Percentiles rank a stretch among this genome's conserved stretches.
Evolutionary conservation across 2,113 vertebrate genomes (phyloP).

Genomic region (Sardina pilchardus): DNA sequence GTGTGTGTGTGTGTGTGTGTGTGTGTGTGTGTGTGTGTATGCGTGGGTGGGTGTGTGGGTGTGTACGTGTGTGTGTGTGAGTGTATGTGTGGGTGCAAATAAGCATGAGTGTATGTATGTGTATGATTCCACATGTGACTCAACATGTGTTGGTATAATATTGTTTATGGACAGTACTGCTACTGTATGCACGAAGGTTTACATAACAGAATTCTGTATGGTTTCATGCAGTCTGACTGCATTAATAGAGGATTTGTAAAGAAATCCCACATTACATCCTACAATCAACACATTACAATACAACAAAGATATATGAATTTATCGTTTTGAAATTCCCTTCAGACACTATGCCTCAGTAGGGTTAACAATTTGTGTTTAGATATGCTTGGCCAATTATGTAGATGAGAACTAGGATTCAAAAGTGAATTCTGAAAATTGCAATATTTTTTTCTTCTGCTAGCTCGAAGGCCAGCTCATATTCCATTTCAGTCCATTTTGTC

Average conservation of each 20-base stretch:
- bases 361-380: not conserved
- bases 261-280: not conserved
- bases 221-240: not conserved
- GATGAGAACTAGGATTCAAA: not conserved
- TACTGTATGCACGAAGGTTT: not conserved
- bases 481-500: not conserved
- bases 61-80: not conserved
- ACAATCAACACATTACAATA: too few relatives aligned
- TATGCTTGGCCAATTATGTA: not conserved
- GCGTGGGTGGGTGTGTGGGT: not conserved
- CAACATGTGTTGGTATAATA: not conserved
- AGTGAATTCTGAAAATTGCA: not conserved
- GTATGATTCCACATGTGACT: not conserved
- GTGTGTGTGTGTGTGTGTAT: not conserved
- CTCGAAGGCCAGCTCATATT: not conserved
- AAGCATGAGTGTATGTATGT: not conserved
- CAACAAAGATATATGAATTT: not conserved
- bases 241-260: not conserved
- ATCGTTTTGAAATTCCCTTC: not conserved
- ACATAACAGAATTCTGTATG: not conserved
- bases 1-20: not conserved
- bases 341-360: too few relatives aligned
- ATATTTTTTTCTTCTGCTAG: not conserved
- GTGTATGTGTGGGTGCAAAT: not conserved
- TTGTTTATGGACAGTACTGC: not conserved